Evolutionary conservation across 1,140 invertebrate species (phyloP).

Genomic region (Hesperophylax magnus): DNA sequence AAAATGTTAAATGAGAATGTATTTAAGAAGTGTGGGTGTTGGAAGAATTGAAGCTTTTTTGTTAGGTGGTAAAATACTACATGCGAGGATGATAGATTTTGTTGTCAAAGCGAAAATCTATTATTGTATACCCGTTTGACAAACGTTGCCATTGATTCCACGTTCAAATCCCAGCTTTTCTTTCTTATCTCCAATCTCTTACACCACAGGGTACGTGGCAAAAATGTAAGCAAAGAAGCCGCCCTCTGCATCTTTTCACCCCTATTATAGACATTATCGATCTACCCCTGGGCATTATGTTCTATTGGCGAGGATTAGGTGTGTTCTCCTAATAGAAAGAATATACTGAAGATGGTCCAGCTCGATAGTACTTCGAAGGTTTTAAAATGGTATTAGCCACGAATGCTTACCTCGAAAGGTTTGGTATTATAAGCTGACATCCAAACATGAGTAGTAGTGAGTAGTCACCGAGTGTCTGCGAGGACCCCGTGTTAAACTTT

Average conservation of each 20-base stretch:
- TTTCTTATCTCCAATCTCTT: constrained; percentile 54
- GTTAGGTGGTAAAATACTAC: not conserved
- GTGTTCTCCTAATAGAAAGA: constrained; percentile 36
- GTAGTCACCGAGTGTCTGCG: constrained; percentile 22
- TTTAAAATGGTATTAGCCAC: constrained; percentile 54
- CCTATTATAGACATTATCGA: constrained; percentile 55
- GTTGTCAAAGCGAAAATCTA: constrained; percentile 27
- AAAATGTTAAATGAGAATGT: not conserved
- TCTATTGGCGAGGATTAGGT: constrained; percentile 47
- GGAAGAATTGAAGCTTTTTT: not conserved
- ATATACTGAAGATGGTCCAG: constrained; percentile 43
- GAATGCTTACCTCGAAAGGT: constrained; percentile 41
- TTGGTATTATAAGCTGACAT: constrained; percentile 50
- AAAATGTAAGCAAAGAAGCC: constrained; percentile 50
- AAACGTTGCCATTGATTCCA: constrained; percentile 51
- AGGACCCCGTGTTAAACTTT: constrained; percentile 12
- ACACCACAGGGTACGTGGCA: constrained; percentile 53
- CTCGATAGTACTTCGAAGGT: constrained; percentile 48
- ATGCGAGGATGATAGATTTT: not conserved
- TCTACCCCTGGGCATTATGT: constrained; percentile 42
- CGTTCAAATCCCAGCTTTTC: constrained; percentile 48
- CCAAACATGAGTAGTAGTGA: constrained; percentile 33
- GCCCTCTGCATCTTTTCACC: constrained; percentile 42
- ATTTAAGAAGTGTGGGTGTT: not conserved
- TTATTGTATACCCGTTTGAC: constrained; percentile 32